phyloP scores from a whole-genome alignment of 1,140 invertebrate genomes.

The Drusus annulatus region DNA sequence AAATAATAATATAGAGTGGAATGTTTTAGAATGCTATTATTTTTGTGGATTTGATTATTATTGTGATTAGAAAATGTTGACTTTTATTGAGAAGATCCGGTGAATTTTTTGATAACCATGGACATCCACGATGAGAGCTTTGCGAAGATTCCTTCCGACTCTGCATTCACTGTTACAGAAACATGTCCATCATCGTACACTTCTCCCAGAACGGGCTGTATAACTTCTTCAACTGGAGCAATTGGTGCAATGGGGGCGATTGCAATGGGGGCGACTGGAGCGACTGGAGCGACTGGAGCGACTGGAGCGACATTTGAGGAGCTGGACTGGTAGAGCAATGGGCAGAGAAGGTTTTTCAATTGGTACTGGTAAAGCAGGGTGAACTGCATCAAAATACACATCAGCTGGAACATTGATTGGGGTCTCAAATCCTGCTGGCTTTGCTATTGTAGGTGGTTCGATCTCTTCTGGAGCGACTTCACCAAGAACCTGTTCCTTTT shows the following conservation, averaged over 20 bases:
- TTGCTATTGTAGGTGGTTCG: background rate
- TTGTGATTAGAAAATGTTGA: constrained; percentile 16
- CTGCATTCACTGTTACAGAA: constrained; percentile 39
- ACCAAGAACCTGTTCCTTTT: background rate
- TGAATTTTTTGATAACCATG: constrained; percentile 44
- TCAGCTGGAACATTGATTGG: constrained; percentile 4
- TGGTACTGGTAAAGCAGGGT: background rate
- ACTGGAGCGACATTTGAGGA: background rate
- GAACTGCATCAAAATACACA: background rate
- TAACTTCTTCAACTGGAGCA: constrained; percentile 1
- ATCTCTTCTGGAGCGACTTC: background rate
- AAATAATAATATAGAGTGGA: no score
- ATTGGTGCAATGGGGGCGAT: background rate
- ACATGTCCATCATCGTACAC: constrained; percentile 40
- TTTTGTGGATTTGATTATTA: no score
- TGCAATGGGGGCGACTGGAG: background rate
- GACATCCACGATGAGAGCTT: constrained; percentile 37
- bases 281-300: background rate
- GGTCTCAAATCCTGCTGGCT: background rate
- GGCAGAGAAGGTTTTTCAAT: no score
- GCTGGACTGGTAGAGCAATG: background rate
- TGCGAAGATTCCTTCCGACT: background rate
- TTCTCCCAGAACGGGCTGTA: constrained; percentile 9
- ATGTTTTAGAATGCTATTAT: no score
- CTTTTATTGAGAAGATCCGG: constrained; percentile 12